A percentile compares a stretch with the other conserved stretches of the same genome.
Conservation (phyloP, 37 sponge, comb jelly and placozoan genomes). For the Amphimedon queenslandica region DNA sequence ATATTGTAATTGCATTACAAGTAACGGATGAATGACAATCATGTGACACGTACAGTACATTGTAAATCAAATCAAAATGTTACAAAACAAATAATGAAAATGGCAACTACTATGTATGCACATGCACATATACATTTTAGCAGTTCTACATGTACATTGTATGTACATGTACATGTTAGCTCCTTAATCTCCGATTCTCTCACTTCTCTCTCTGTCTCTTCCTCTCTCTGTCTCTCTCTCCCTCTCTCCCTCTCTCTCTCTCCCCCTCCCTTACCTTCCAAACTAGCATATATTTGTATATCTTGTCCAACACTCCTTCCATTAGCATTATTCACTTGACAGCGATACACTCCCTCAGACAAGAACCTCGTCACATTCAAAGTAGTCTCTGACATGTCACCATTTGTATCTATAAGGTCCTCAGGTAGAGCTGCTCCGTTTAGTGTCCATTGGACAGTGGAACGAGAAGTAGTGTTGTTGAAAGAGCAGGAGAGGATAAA, state of each 20-base stretch:
- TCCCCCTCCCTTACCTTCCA: constrained; percentile 3
- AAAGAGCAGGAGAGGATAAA: neutral
- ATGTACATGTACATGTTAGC: too few relatives aligned
- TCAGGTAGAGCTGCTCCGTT: neutral
- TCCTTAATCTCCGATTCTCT: too few relatives aligned
- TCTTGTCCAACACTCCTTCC: neutral
- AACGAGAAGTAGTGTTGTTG: neutral
- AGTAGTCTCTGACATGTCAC: neutral
- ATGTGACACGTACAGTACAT: too few relatives aligned
- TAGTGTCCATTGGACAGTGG: neutral
- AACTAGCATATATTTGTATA: neutral
- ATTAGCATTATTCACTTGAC: neutral
- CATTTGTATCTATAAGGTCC: neutral
- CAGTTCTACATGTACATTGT: constrained; percentile 2
- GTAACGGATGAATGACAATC: too few relatives aligned
- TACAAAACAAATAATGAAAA: neutral
- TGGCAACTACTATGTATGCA: neutral
- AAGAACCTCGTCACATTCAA: neutral
- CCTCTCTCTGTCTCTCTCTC: neutral
- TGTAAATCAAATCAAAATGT: neutral
- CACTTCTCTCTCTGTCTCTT: neutral
- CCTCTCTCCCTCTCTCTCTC: neutral
- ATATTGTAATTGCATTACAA: too few relatives aligned
- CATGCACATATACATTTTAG: constrained; percentile 17
- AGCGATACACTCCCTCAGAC: neutral